Conservation (phyloP, 2,113 vertebrate species). For the Dromiciops gliroides region DNA sequence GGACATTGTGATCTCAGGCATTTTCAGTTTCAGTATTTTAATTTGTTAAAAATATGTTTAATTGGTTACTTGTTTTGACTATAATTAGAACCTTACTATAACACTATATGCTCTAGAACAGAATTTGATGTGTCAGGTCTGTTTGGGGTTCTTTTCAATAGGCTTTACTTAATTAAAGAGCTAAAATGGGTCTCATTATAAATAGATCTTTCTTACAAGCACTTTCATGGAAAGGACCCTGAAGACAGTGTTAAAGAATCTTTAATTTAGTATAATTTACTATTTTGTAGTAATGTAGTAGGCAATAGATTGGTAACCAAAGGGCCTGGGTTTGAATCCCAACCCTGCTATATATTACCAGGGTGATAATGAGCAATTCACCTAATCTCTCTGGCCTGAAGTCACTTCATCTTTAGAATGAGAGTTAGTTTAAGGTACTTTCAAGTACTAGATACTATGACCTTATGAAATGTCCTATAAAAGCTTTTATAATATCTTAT, state of each 20-base stretch:
- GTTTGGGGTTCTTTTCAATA: neutral
- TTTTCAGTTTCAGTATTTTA: neutral
- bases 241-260: neutral
- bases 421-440: neutral
- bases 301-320: neutral
- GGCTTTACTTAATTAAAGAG: conserved; percentile 9
- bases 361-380: neutral
- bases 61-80: neutral
- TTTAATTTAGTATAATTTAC: neutral
- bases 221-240: neutral
- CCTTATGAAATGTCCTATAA: neutral
- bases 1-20: neutral
- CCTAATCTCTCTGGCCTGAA: neutral
- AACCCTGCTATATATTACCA: neutral
- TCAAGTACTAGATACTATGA: neutral
- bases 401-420: neutral
- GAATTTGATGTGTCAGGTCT: neutral
- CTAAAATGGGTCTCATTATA: neutral
- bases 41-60: neutral
- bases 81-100: neutral
- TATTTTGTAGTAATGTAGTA: neutral
- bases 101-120: neutral
- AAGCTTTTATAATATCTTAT: neutral
- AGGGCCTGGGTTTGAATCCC: neutral
- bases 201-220: neutral